Conservation (phyloP, 2,888 invertebrate genomes). For the Drosophila mulleri region DNA sequence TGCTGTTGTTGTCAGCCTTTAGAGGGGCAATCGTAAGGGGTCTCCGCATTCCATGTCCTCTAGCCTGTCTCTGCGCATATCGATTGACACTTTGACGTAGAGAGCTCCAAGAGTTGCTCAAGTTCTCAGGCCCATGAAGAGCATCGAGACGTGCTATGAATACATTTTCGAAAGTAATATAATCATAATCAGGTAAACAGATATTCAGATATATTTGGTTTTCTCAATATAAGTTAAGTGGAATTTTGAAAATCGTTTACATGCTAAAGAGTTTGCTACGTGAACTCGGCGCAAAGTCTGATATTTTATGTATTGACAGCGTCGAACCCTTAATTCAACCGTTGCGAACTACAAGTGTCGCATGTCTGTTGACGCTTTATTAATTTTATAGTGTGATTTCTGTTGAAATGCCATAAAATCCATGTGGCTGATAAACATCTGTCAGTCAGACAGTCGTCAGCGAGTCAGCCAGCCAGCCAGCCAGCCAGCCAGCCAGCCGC, state of each 20-base stretch:
- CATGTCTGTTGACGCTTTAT: conserved; percentile 54
- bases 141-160: conserved; percentile 38
- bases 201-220: not conserved
- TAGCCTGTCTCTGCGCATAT: conserved; percentile 16
- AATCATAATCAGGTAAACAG: not conserved
- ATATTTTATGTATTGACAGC: conserved; percentile 14
- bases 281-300: conserved; percentile 13
- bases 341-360: conserved; percentile 26
- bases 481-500: conserved; percentile 11
- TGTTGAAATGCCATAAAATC: conserved; percentile 70
- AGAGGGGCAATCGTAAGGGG: conserved; percentile 37
- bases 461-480: conserved; percentile 10
- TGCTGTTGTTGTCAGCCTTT: conserved; percentile 21
- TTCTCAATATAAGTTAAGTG: conserved; percentile 11
- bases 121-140: conserved; percentile 1
- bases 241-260: conserved; percentile 28
- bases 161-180: conserved; percentile 21
- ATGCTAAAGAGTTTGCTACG: conserved; percentile 33
- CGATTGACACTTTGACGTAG: conserved; percentile 48
- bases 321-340: conserved; percentile 7
- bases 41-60: conserved; percentile 18
- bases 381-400: conserved; percentile 75
- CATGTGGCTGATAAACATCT: conserved; percentile 68
- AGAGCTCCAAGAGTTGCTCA: conserved; percentile 4
- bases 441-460: conserved; percentile 46